Base-by-base conservation (phyloP, 2,113 vertebrate genomes). In the Scolopax mira region DNA sequence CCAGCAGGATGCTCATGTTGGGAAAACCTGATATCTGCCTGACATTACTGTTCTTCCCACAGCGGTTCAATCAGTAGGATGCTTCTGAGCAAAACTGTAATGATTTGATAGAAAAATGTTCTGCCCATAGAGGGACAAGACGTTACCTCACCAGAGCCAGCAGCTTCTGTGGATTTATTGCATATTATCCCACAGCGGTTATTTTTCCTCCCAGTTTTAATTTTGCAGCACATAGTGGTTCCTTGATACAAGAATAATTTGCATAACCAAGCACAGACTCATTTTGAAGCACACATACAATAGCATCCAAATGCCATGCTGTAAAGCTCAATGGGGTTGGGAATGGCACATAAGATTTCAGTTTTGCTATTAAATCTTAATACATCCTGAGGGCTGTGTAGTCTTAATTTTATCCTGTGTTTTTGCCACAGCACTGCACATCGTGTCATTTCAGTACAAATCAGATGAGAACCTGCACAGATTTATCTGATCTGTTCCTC, bases 141-240 rank as follows among this genome's bases (percentile, higher is more conserved):
- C 9, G 2, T 67, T 96, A 69, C 44, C 37, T 92, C 74, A 55
- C 74, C 89, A 74, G 79, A 96, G 86, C 79, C n/a, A 79, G 90
- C 78, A 91, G 85, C 71, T 85, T 49, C 62, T 85, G 84, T 13
- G 21, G 70, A 91, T 94, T 79, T 78, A 81, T 70, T 83, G 54
- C 66, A 85, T 52, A 14, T 84, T 91, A 82, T 86, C 65, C n/a
- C 79, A 88, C 39, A 65, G 94, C 0, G 8, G 79, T 33, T 97
- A 57, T 91, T 90, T 97, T 93, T 91, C 90, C 80, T 96, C 79
- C 69, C 84, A 69, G 65, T 81, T 91, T 74, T 97, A 95, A 96
- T 96, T 90, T 78, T 84, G 82, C 31, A 93, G 91, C 57, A 64
- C 55, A 42, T 2, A 61, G 58, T 77, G 37, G 64, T 86, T 88